phyloP scores from a whole-genome alignment of 2,888 invertebrate genomes.

The Nasonovia ribisnigri region DNA sequence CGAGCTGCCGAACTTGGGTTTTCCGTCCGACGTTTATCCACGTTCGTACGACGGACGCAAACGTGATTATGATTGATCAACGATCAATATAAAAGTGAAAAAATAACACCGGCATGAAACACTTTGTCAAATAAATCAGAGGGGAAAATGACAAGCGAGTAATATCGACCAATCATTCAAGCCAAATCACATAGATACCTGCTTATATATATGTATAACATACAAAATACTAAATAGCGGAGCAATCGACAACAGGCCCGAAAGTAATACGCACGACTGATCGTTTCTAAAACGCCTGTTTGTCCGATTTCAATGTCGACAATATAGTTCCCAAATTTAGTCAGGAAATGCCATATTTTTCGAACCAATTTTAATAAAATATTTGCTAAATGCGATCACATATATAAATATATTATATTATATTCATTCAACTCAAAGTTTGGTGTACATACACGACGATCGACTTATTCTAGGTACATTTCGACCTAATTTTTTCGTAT shows the following conservation, averaged over 20 bases:
- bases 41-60: not conserved
- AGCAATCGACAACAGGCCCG: not conserved
- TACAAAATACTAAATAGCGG: not conserved
- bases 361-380: not conserved
- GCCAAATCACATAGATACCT: not conserved
- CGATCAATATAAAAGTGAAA: not conserved
- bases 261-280: not conserved
- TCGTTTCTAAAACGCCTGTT: not conserved
- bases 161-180: slow-evolving; percentile 29
- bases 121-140: slow-evolving; percentile 16
- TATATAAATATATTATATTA: not conserved
- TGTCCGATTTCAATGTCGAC: not conserved
- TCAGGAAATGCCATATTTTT: not conserved
- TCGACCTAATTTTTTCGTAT: not conserved
- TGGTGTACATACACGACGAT: not conserved
- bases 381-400: not conserved
- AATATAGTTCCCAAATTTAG: not conserved
- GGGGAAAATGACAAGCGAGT: slow-evolving; percentile 15
- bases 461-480: not conserved
- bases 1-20: not conserved
- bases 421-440: not conserved
- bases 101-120: not conserved
- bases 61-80: slow-evolving; percentile 34
- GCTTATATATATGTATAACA: not conserved
- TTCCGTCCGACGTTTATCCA: not conserved